These are phyloP conservation scores for Polyodon spathula DNA, from an alignment of 2,113 vertebrate genomes.

Conservation along the genomic window DNA sequence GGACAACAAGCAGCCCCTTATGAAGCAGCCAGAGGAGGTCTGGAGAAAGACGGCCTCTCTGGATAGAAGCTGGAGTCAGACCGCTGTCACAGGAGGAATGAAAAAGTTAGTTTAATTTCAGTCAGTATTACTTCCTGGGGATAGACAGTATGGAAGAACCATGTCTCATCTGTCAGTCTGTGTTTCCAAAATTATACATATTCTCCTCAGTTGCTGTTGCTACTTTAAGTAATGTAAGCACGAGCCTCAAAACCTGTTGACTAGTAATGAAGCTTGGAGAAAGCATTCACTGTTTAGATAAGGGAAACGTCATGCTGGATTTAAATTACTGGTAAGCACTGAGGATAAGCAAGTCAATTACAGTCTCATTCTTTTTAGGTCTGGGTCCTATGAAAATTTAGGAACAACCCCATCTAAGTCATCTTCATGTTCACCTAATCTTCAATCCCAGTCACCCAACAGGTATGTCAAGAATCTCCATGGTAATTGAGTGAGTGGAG, in stretches of 20 bases:
- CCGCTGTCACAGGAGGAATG: conserved; percentile 46
- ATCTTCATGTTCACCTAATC: conserved; percentile 54
- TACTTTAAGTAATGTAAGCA: too few relatives aligned
- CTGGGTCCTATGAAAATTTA: conserved; percentile 65
- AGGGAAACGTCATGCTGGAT: too few relatives aligned
- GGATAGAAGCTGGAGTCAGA: conserved; percentile 41
- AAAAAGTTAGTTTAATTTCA: conserved; percentile 55
- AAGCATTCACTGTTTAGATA: too few relatives aligned
- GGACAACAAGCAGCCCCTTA: conserved; percentile 49
- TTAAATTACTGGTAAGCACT: too few relatives aligned
- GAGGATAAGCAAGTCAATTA: too few relatives aligned
- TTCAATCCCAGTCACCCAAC: conserved; percentile 73
- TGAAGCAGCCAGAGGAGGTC: conserved; percentile 44
- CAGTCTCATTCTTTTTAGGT: conserved; percentile 48
- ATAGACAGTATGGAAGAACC: too few relatives aligned
- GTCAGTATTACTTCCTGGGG: too few relatives aligned
- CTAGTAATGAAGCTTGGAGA: too few relatives aligned
- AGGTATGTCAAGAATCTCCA: conserved; percentile 53
- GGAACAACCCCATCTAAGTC: conserved; percentile 45
- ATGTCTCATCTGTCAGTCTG: too few relatives aligned
- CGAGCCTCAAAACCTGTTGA: too few relatives aligned
- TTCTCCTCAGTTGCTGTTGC: too few relatives aligned
- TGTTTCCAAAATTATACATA: too few relatives aligned
- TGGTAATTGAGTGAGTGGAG: neutral
- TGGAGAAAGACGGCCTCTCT: conserved; percentile 56